Base-by-base conservation (phyloP, 2,888 invertebrate genomes). In the Eulithis prunata region DNA sequence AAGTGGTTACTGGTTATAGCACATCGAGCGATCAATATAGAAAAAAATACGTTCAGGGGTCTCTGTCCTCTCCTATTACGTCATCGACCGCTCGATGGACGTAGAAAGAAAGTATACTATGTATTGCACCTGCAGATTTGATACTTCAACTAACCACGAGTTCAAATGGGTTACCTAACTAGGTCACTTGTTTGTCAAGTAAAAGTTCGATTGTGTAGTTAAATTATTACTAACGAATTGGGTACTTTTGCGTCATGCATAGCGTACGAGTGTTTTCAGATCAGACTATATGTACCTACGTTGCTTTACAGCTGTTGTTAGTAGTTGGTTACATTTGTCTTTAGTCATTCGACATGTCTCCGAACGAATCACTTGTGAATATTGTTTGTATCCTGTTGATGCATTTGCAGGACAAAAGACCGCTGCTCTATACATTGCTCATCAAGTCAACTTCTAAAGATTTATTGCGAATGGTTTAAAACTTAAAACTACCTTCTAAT, bases 61-160 rank as follows among this genome's bases (percentile, higher is more conserved):
- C 70, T 73, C 68, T 80, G 78, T 76, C 80, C 79, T 82, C 74
- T 66, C 67, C 75, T 60, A 74, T 82, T 81, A 80, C 82, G 82
- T 83, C 77, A 78, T 66, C 64, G 65, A 62, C 69, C 55, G 74
- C 65, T 60, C 70, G 66, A 63, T 75, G 62, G 69, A 74, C 70
- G 65, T 70, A 66, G 36, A 51, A 28, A 66, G 36, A 51, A 28
- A 52, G 38, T 58, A 49, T 49, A 45, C 21, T 10, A 57, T 53
- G 41, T 21, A 52, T 38, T 75, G 73, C 74, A 80, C 73, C 73
- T 75, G 74, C 70, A 55, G 58, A 66, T 72, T 64, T 64, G 57
- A 64, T 71, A 63, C 71, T 66, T 66, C 70, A 68, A 68, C 68
- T 68, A 72, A 67, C 66, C 70, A 62, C 61, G 60, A 61, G 66